Evolutionary conservation across 2,113 vertebrate species (phyloP), one percentile per base, ranked within the genome.

Genomic region (Vidua chalybeata): DNA sequence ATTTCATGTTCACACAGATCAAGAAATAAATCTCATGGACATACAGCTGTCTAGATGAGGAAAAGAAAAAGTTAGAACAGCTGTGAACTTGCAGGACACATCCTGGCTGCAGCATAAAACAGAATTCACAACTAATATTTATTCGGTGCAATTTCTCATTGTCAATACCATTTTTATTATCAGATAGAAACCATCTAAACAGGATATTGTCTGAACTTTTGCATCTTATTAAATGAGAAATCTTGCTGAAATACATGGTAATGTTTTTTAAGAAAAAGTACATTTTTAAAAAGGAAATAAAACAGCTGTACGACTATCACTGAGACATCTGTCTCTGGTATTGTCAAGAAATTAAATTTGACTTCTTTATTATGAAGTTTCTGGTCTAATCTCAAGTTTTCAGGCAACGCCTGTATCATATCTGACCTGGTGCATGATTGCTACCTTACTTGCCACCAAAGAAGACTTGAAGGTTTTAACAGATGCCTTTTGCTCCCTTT

Each of bases 11-110:
- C 85, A 37, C 61, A 87, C 2, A 94, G 87, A 96, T 90, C 73
- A 94, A 82, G 81, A 89, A 94, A 89, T 91, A 93, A 81, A 93
- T 94, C 94, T 93, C 68, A 58, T 6, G 62, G 95, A 96, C 76
- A 68, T 55, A 66, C 5, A 96, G 82, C 75, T 94, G 87, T 96
- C 95, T 71, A 80, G 35, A 84, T 43, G 84, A 93, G 55, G 79
- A 51, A 63, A 79, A 73, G 45, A 64, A 71, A 74, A 95, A 93
- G 64, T 79, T 88, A 61, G 67, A 84, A 24, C 77, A 93, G 48
- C 83, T 91, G 93, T 73, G 88, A 86, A 93, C 66, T 92, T 94
- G 49, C 9, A 91, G 90, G 54, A 84, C 68, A 58, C 26, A 54
- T 77, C 72, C 81, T 63, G 58, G 52, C 62, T 82, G 83, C 66